Base-by-base conservation (phyloP, 2,113 vertebrate genomes). In the Burhinus oedicnemus region DNA sequence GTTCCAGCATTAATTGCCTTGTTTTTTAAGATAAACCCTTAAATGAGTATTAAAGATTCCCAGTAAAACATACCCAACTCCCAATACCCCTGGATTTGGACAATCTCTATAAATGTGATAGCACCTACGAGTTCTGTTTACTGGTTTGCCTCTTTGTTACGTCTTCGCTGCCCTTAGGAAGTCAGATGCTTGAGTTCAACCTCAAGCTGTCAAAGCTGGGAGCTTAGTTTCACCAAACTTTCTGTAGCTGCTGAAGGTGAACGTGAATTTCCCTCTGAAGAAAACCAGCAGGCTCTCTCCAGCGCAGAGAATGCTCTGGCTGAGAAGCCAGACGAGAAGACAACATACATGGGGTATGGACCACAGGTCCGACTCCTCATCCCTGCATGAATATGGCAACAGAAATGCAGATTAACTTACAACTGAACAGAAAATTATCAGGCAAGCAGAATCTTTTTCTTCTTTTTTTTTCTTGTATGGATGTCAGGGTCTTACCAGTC, bases 61-160 rank as follows among this genome's bases (percentile, higher is more conserved):
- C 2, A 11, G 16, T 79, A 68, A 87, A 94, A 66, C 4, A 12
- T 22, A 40, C 6, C 32, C 38, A 40, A 11, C 9, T 68, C 83
- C 85, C 65, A 55, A 25, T 52, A 27, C 1, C 5, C 8, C 18
- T 34, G 22, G 15, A 6, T 60, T 38, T 6, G 10, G 14, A 38
- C 3, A 20, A 19, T 76, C 74, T 72, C 30, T 65, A 9, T 61
- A 32, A 74, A 44, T 30, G 22, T 7, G 15, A 18, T 44, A 22
- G 3, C 30, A 52, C 26, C 16, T 77, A 52, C 0, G 0, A 40
- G 20, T 45, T 47, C 27, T 38, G 3, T 51, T 81, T 60, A 32
- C 62, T 52, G 8, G 2, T 83, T 52, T 18, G 3, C 61, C 76
- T 49, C 15, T 78, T 77, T 38, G 30, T 70, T 79, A 60, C 1